phyloP scores from a whole-genome alignment of 2,797 vertebrate genomes.

The Spinibarbus caldwelli region DNA sequence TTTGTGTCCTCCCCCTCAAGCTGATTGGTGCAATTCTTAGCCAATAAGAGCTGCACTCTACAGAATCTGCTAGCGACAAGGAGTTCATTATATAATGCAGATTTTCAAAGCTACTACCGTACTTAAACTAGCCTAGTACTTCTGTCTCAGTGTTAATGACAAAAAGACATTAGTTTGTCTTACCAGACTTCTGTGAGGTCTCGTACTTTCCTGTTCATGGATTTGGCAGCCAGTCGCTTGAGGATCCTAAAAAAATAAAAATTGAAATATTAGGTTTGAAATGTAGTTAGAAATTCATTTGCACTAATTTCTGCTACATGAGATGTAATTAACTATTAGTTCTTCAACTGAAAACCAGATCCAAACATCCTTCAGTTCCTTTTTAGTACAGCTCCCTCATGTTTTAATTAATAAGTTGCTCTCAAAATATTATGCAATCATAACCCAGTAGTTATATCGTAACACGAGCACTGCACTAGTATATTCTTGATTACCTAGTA shows the following conservation, averaged over 20 bases:
- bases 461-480: neutral
- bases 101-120: constrained; percentile 22
- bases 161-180: constrained; percentile 27
- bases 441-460: neutral
- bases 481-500: neutral
- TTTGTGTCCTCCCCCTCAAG: constrained; percentile 70
- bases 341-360: neutral
- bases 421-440: neutral
- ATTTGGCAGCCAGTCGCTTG: constrained; percentile 48
- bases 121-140: neutral
- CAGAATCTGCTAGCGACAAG: constrained; percentile 73
- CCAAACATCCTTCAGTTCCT: neutral
- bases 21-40: constrained; percentile 72
- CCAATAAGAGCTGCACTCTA: constrained; percentile 70
- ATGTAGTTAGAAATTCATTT: neutral
- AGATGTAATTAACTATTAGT: neutral
- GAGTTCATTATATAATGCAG: constrained; percentile 69
- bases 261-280: neutral
- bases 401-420: neutral
- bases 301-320: neutral
- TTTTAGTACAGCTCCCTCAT: constrained; percentile 2
- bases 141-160: neutral
- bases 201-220: constrained; percentile 55
- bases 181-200: constrained; percentile 51
- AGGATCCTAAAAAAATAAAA: constrained; percentile 14